Evolutionary conservation across 2,113 vertebrate genomes (phyloP).

Genomic region (Globicephala melas): DNA sequence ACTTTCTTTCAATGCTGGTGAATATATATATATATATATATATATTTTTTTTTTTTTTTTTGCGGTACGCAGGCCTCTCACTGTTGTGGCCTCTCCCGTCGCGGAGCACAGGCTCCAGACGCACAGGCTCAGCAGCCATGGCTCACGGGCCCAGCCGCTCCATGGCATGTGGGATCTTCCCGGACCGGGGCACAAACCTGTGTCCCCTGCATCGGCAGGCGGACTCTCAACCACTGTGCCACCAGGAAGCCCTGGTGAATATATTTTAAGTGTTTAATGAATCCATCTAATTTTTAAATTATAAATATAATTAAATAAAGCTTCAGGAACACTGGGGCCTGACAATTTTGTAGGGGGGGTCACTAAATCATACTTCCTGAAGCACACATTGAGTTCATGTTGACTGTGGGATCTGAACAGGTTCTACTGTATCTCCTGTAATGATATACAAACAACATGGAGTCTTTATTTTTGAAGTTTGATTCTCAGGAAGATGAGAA

Average conservation of each 20-base stretch:
- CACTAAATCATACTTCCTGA: neutral
- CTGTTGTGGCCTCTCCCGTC: no score
- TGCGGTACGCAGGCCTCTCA: no score
- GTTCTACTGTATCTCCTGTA: neutral
- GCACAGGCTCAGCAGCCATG: no score
- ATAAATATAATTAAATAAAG: neutral
- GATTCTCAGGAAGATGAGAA: constrained; percentile 94
- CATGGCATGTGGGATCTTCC: no score
- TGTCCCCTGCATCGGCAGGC: no score
- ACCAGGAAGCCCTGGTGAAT: neutral
- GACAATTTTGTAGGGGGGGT: neutral
- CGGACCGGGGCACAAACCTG: no score
- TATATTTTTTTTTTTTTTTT: no score
- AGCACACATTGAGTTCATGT: neutral
- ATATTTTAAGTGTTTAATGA: neutral
- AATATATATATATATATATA: no score
- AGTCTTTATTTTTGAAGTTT: constrained; percentile 85
- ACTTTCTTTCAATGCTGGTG: neutral
- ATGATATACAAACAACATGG: neutral
- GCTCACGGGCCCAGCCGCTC: no score
- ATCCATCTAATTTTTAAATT: neutral
- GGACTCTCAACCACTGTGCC: no score
- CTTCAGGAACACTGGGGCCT: neutral
- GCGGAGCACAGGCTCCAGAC: no score
- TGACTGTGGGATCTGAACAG: neutral